Conservation (phyloP, 2,797 vertebrate species). For the Muscicapa striata region DNA sequence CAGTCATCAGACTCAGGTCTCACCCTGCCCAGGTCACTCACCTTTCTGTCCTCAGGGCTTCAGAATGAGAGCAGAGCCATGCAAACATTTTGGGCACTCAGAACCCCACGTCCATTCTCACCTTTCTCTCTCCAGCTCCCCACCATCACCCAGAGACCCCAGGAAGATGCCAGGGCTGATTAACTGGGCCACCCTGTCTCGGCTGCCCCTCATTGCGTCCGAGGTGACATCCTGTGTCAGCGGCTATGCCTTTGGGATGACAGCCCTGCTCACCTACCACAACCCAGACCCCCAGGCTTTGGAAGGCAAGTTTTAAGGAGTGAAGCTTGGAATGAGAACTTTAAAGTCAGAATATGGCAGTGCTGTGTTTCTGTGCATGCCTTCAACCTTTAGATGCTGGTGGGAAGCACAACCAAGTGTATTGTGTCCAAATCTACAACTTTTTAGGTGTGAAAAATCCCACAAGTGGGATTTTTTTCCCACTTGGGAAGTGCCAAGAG, state of each 20-base stretch:
- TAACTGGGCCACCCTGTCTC: slow-evolving; percentile 79
- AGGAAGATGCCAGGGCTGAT: slow-evolving; percentile 91
- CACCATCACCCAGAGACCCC: neutral
- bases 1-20: neutral
- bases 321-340: neutral
- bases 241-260: slow-evolving; percentile 92
- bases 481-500: neutral
- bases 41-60: neutral
- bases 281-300: slow-evolving; percentile 90
- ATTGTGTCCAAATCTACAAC: neutral
- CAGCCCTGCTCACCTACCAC: slow-evolving; percentile 91
- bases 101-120: neutral
- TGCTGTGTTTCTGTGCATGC: neutral
- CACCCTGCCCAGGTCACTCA: fast-evolving
- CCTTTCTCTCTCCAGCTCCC: neutral
- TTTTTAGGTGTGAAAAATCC: neutral
- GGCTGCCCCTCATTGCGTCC: slow-evolving; percentile 86
- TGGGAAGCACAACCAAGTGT: neutral
- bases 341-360: neutral
- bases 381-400: neutral
- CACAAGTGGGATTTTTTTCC: neutral
- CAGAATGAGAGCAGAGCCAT: fast-evolving
- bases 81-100: neutral
- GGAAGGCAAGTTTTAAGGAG: slow-evolving; percentile 81
- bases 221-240: slow-evolving; percentile 93